These are phyloP conservation scores for Rhyacophila brunnea DNA, from an alignment of 1,140 invertebrate species.

Conservation along the genomic window DNA sequence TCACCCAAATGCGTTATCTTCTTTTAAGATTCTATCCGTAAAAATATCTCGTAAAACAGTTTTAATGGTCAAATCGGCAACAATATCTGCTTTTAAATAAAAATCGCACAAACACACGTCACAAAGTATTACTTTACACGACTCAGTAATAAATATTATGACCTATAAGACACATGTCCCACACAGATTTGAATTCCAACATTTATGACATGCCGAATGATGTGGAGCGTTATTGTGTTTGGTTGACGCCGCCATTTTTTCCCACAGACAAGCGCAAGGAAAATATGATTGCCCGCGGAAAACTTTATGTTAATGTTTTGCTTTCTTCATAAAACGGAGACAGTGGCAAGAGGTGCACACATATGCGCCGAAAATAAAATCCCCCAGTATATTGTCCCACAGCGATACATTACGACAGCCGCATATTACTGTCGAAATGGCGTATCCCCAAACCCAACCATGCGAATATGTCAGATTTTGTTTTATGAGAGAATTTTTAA, in stretches of 20 bases:
- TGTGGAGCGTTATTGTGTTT: slow-evolving; percentile 20
- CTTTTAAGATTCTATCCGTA: too few relatives aligned
- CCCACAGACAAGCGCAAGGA: background rate
- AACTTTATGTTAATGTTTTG: slow-evolving; percentile 34
- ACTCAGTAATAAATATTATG: slow-evolving; percentile 32
- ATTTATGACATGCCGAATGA: slow-evolving; percentile 21
- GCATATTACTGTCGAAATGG: too few relatives aligned
- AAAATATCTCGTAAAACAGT: too few relatives aligned
- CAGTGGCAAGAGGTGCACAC: slow-evolving; percentile 18
- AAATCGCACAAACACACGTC: too few relatives aligned
- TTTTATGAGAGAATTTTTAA: too few relatives aligned
- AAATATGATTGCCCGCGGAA: slow-evolving; percentile 22
- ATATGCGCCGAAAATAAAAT: slow-evolving; percentile 23
- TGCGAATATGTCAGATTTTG: too few relatives aligned
- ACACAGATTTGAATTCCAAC: slow-evolving; percentile 16
- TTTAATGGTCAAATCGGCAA: too few relatives aligned
- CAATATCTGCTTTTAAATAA: too few relatives aligned
- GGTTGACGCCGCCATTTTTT: slow-evolving; percentile 13
- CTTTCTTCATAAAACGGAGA: slow-evolving; percentile 25
- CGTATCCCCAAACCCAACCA: too few relatives aligned
- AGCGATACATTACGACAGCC: too few relatives aligned
- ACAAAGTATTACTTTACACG: slow-evolving; percentile 2
- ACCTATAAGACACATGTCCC: slow-evolving; percentile 31
- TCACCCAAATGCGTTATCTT: too few relatives aligned
- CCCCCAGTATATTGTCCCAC: background rate